Evolutionary conservation across 2,888 invertebrate species (phyloP).

Genomic region (Caenorhabditis zanzibari): DNA sequence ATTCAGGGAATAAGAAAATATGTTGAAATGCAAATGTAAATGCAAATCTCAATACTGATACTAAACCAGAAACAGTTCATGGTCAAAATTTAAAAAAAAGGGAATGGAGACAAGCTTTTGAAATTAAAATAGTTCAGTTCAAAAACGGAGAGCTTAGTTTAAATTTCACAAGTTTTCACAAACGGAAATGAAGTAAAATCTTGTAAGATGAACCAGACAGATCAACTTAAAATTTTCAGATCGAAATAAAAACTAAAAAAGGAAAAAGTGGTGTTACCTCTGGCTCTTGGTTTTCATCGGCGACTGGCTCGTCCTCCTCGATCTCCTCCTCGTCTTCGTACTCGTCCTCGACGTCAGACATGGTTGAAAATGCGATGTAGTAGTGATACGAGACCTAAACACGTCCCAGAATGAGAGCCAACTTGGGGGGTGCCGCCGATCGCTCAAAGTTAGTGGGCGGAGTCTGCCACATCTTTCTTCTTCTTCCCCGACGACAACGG

Average conservation of each 20-base stretch:
- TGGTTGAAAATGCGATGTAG: constrained; percentile 65
- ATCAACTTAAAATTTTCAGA: too few relatives aligned
- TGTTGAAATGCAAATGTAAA: too few relatives aligned
- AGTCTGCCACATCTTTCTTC: constrained; percentile 52
- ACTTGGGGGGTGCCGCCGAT: constrained; percentile 57
- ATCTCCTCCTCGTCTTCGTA: constrained; percentile 78
- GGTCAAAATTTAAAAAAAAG: too few relatives aligned
- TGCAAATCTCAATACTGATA: too few relatives aligned
- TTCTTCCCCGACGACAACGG: constrained; percentile 14
- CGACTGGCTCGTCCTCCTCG: constrained; percentile 77
- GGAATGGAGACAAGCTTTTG: too few relatives aligned
- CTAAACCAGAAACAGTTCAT: too few relatives aligned
- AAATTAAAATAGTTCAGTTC: too few relatives aligned
- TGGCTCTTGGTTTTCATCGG: constrained; percentile 67
- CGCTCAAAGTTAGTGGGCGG: constrained; percentile 62
- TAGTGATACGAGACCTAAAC: constrained; percentile 64
- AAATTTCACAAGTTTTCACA: too few relatives aligned
- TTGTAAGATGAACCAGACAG: too few relatives aligned
- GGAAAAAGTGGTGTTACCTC: constrained; percentile 62
- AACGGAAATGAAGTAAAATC: too few relatives aligned
- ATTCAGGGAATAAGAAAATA: not conserved
- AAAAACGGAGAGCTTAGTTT: too few relatives aligned
- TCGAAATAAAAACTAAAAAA: not conserved
- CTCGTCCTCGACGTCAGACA: constrained; percentile 82
- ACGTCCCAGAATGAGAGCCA: constrained; percentile 65